Percentiles rank a stretch among this genome's conserved stretches.
Conservation (phyloP, 2,797 vertebrate species). For the Tarsius wallacei region DNA sequence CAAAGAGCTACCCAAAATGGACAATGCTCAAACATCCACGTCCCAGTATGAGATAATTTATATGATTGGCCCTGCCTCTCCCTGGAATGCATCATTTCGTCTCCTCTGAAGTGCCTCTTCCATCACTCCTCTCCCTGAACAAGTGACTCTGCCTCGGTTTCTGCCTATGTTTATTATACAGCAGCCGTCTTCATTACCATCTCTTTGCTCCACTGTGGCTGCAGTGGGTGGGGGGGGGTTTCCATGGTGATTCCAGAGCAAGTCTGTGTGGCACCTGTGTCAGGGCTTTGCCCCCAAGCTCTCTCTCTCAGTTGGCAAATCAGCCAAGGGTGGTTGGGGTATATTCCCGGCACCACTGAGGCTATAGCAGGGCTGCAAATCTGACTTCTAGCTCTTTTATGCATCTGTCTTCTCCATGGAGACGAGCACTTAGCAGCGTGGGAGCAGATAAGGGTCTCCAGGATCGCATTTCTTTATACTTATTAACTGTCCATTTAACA, state of each 20-base stretch:
- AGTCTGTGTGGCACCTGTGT: not conserved
- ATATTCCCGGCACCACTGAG: not conserved
- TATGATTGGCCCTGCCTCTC: not conserved
- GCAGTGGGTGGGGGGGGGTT: not conserved
- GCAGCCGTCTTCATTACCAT: constrained; percentile 71
- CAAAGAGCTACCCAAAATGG: not conserved
- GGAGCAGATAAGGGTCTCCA: not conserved
- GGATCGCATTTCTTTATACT: not conserved
- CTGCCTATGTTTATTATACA: not conserved
- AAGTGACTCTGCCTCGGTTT: not conserved
- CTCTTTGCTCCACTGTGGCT: not conserved
- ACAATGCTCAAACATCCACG: not conserved
- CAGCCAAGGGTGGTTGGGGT: not conserved
- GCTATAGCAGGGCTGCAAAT: not conserved
- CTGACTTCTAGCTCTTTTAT: not conserved
- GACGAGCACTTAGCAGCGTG: not conserved
- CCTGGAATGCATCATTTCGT: not conserved
- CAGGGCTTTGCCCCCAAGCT: not conserved
- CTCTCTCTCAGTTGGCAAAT: not conserved
- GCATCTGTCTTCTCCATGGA: not conserved
- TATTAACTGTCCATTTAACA: constrained; percentile 8
- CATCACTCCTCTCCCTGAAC: constrained; percentile 1
- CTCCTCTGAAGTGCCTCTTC: constrained; percentile 52
- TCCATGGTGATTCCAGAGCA: not conserved
- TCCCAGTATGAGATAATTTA: not conserved